These are phyloP conservation scores for Zoanthus solanderi DNA, from an alignment of 92 coral and sea anemone species.

Conservation along the genomic window DNA sequence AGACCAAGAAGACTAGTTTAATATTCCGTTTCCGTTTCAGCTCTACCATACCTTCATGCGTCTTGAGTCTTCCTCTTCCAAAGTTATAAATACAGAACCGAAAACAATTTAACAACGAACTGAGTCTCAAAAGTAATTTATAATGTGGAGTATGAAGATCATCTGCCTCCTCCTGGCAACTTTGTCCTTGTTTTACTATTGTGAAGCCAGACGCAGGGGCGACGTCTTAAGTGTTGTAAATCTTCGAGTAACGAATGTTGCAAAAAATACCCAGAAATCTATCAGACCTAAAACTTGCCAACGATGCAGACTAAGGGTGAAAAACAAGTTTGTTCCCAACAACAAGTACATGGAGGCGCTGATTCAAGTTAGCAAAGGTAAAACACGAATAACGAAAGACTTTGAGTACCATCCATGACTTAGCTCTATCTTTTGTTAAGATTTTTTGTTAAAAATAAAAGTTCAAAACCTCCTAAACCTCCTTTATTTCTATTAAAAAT, in stretches of 20 bases:
- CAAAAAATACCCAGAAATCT: conserved; percentile 10
- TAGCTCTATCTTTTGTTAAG: no score
- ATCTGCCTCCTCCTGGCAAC: not conserved
- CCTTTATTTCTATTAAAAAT: no score
- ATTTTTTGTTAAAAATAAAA: no score
- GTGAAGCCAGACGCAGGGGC: conserved; percentile 10
- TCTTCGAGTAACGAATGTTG: not conserved
- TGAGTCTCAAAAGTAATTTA: not conserved
- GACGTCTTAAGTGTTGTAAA: conserved; percentile 24
- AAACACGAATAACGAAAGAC: not conserved
- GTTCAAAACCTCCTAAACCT: no score
- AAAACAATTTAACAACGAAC: not conserved
- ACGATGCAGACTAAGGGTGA: not conserved
- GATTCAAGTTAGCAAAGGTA: conserved; percentile 63
- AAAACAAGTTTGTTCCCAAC: conserved; percentile 21
- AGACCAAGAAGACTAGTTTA: no score
- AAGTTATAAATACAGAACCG: not conserved
- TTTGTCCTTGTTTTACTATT: not conserved
- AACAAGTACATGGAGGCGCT: conserved; percentile 53
- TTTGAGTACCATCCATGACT: no score
- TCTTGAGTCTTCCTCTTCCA: not conserved
- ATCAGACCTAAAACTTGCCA: not conserved
- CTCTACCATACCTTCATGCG: no score
- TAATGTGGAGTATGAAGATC: conserved; percentile 5
- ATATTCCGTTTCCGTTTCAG: no score